These are phyloP conservation scores for Trogon melanurus DNA, from an alignment of 2,113 vertebrate species.

Conservation along the genomic window DNA sequence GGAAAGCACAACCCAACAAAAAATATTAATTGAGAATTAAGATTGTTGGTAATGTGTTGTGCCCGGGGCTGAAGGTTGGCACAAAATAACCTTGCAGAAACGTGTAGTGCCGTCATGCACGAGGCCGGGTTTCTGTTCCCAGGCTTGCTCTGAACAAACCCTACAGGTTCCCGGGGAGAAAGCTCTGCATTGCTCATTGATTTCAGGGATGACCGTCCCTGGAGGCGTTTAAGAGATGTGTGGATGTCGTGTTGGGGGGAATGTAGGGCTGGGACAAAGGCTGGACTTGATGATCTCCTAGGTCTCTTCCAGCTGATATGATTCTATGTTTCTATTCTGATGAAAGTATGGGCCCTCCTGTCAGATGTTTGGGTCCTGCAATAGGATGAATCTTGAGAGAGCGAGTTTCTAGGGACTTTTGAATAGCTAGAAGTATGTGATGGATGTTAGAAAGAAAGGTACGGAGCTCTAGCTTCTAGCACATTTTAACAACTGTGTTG, in stretches of 20 bases:
- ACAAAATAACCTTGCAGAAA: background rate
- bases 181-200: background rate
- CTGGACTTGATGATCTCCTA: too few species aligned
- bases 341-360: background rate
- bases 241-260: too few species aligned
- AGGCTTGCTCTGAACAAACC: constrained; percentile 3
- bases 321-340: background rate
- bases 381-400: background rate
- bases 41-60: constrained; percentile 15
- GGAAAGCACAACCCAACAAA: background rate
- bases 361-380: background rate
- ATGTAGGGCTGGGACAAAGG: too few species aligned
- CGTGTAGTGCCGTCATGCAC: background rate
- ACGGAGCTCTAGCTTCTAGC: background rate
- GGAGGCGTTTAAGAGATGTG: too few species aligned
- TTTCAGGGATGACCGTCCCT: background rate
- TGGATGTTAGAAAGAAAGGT: background rate
- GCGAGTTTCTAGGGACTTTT: background rate
- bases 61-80: constrained; percentile 2
- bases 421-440: background rate
- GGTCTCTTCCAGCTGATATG: too few species aligned
- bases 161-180: background rate
- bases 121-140: constrained; percentile 36
- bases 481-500: background rate
- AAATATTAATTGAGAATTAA: background rate